Conservation (phyloP, 2,888 invertebrate genomes). For the Drosophila cyrtoloma region DNA sequence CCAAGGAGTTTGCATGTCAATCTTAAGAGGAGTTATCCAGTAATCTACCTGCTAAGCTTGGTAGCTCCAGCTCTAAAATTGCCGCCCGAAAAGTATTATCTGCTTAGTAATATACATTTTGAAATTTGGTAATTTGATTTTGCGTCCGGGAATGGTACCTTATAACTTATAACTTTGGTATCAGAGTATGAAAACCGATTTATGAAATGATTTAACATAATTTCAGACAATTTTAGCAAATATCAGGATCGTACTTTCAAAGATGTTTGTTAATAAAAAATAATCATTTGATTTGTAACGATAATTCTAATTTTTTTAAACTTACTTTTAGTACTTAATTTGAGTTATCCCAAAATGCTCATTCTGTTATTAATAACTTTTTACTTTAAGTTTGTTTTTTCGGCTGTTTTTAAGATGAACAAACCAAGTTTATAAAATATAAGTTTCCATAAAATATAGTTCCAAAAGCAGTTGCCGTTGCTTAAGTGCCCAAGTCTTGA, state of each 20-base stretch:
- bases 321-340: background rate
- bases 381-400: background rate
- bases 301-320: background rate
- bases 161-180: no score
- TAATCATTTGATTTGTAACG: background rate
- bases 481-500: background rate
- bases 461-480: background rate
- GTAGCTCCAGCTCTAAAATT: no score
- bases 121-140: background rate
- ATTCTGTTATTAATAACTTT: background rate
- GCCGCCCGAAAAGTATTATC: background rate
- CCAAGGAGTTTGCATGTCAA: background rate
- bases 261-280: background rate
- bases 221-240: background rate
- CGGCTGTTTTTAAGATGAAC: background rate
- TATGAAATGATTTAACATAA: background rate
- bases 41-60: background rate
- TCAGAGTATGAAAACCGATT: background rate
- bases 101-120: background rate
- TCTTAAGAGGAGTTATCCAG: background rate
- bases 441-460: conserved; percentile 11
- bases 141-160: background rate
- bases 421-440: background rate
- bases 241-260: background rate
- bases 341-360: background rate